Evolutionary conservation across 2,113 vertebrate genomes (phyloP).

Genomic region (Ciconia boyciana): DNA sequence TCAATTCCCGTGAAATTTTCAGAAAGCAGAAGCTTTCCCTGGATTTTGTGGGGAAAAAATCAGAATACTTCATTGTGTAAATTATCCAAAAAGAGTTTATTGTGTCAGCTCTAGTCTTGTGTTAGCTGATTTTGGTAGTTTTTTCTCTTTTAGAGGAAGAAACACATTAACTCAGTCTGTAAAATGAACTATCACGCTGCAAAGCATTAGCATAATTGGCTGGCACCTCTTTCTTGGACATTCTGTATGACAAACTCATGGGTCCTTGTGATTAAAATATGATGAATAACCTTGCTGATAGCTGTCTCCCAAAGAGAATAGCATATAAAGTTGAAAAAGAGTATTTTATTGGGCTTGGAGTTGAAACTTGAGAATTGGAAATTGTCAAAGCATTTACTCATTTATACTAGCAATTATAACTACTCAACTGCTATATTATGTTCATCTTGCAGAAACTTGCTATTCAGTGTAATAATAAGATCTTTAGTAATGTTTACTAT

Average conservation of each 20-base stretch:
- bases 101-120: not conserved
- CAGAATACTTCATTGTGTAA: not conserved
- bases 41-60: not conserved
- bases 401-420: not conserved
- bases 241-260: slow-evolving; percentile 16
- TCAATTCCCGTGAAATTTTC: not conserved
- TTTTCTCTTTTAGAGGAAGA: not conserved
- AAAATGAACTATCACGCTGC: slow-evolving; percentile 39
- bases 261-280: slow-evolving; percentile 35
- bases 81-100: not conserved
- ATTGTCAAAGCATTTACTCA: not conserved
- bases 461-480: not conserved
- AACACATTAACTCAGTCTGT: not conserved
- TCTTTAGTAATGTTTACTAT: not conserved
- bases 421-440: not conserved
- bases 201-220: slow-evolving; percentile 44
- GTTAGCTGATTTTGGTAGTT: not conserved
- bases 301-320: not conserved
- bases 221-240: slow-evolving; percentile 39
- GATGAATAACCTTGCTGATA: slow-evolving; percentile 34
- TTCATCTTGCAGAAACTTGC: not conserved
- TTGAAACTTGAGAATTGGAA: not conserved
- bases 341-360: not conserved
- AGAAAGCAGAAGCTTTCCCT: not conserved
- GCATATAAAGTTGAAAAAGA: not conserved